Base-by-base conservation (phyloP, 1,140 invertebrate species). In the Zaprionus vittiger region DNA sequence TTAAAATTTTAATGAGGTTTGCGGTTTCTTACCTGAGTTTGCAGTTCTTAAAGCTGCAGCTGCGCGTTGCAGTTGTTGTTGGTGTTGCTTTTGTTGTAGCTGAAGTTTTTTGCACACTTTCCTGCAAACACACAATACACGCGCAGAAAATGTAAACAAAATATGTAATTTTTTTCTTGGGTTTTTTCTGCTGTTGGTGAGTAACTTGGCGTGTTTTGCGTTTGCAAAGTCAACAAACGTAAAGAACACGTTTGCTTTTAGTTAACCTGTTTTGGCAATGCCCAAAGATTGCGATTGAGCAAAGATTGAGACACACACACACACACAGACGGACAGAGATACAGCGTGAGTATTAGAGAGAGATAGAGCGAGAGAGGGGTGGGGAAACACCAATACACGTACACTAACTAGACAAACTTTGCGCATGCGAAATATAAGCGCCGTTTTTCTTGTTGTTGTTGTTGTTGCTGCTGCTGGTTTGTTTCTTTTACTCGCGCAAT, bases 181-280 rank as follows among this genome's bases (percentile, higher is more conserved):
- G 59, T 26, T 77, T 44, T n/a, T 44, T n/a, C 41, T 68, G 62
- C 65, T 70, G 62, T 54, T 60, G 73, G 49, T 89, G 78, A 83
- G 34, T 87, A 89, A 79, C 56, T 87, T 80, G 60, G 73, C 70
- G 70, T 73, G 72, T 66, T 87, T 84, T 81, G 83, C 77, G 81
- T 77, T 79, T 80, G 84, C 81, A 89, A 87, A 89, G 81, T 83
- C 77, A 86, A 86, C 77, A 83, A 80, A 83, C 68, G 71, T 68
- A 87, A 89, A 87, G 84, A 87, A 87, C 84, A 87, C 84, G 84
- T 87, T 87, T 87, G 84, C 85, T 89, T 87, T 90, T 77, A 84
- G 84, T 89, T 84, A 87, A 87, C 84, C 85, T 71, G 84, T 87
- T 87, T 87, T 79, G 80, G 83, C 84, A 87, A 76, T 83, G 84